Base-by-base conservation (phyloP, 2,113 vertebrate species). In the Ammodytes dubius region DNA sequence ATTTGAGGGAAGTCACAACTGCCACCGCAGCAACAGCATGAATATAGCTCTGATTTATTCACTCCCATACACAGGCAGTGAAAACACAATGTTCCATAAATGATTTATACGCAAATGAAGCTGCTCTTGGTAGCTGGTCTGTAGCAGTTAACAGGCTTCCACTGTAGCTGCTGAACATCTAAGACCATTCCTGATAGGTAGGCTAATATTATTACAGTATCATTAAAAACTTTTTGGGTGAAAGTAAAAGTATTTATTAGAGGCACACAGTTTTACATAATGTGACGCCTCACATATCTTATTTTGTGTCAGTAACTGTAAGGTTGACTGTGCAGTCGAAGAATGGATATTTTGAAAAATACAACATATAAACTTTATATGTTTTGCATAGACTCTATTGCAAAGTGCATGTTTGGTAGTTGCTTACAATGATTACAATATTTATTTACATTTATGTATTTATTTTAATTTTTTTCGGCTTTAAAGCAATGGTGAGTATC, bases 31-130 rank as follows among this genome's bases (percentile, higher is more conserved):
- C 72, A 64, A 52, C 52, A 67, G 45, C 49, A 37, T 35, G 60
- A 74, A 49, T 17, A 6, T 7, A 19, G 60, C 12, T 59, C 60
- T 66, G 76, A 89, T 89, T 89, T 81, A 80, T 86, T 77, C 57
- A 81, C 84, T 52, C 19, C n/a, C 17, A 75, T 67, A 70, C 49
- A 79, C 58, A 49, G 73, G 6, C 56, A 85, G 74, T 59, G 81
- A 82, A 85, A 88, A 86, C 70, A 83, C 75, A 83, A 74, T 73
- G 47, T 81, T 84, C 85, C 81, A 89, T 87, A 56, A 84, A 88
- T 89, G 70, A 83, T 87, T 79, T 66, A 83, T 76, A 76, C 58
- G 43, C 60, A 83, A 87, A 91, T 86, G 54, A 83, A 83, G 74
- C 79, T 57, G 43, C 79, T 78, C 61, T 37, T 70, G 37, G 67